Percentiles rank a stretch among this genome's conserved stretches.
Evolutionary conservation across 2,797 vertebrate genomes (phyloP).

Genomic region (Lutjanus campechanus): DNA sequence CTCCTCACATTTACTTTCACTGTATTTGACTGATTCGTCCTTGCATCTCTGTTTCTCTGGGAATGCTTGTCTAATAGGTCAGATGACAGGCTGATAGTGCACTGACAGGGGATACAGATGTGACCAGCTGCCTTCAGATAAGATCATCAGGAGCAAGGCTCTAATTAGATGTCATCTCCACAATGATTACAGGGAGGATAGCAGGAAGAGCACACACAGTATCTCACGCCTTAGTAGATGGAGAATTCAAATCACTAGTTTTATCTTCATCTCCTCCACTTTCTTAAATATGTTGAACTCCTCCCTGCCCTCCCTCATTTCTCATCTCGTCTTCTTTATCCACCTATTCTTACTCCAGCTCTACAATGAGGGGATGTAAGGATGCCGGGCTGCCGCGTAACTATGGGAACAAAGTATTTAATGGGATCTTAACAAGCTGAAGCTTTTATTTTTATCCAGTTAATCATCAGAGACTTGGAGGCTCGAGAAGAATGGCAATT

Average conservation of each 20-base stretch:
- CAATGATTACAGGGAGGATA: slow-evolving; percentile 21
- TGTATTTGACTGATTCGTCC: neutral
- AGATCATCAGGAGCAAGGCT: slow-evolving; percentile 35
- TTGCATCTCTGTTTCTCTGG: slow-evolving; percentile 5
- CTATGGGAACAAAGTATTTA: slow-evolving; percentile 51
- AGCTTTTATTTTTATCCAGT: slow-evolving; percentile 19
- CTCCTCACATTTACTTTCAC: slow-evolving; percentile 3
- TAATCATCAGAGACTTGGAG: slow-evolving; percentile 7
- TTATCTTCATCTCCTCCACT: slow-evolving; percentile 18
- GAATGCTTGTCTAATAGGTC: slow-evolving; percentile 31
- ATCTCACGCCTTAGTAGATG: neutral
- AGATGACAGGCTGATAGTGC: slow-evolving; percentile 41
- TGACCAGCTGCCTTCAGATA: slow-evolving; percentile 28
- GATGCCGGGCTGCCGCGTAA: slow-evolving; percentile 3
- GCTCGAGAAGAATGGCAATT: neutral
- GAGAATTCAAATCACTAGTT: slow-evolving; percentile 25
- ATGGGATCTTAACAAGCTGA: slow-evolving; percentile 13
- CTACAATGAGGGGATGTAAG: neutral
- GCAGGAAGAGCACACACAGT: slow-evolving; percentile 9
- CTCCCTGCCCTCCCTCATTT: neutral
- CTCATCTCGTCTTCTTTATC: neutral
- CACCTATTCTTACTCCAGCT: neutral
- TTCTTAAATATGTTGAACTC: neutral
- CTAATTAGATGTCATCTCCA: slow-evolving; percentile 46
- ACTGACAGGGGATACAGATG: slow-evolving; percentile 31